Base-by-base conservation (phyloP, 2,888 invertebrate genomes). In the Athripsodes cinereus region DNA sequence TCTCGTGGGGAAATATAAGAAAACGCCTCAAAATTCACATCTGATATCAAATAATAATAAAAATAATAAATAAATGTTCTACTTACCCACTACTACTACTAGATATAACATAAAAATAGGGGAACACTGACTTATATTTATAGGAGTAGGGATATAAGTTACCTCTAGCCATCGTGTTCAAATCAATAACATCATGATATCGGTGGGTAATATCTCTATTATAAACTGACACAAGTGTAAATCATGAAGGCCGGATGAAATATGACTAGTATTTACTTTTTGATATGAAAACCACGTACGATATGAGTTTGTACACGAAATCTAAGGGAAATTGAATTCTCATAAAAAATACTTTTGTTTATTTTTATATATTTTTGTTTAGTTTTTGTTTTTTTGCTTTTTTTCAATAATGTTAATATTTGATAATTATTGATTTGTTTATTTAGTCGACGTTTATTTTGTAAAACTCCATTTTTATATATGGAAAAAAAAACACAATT, bases 21-120 rank as follows among this genome's bases (percentile, higher is more conserved):
- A 56, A 63, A 63, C 59, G 61, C 61, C 63, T 63, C 63, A 63
- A 63, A 61, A 63, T 53, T 64, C 64, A 55, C 57, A 60, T 59
- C 60, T 59, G 61, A 62, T 64, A 62, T 60, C 64, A 60, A 64
- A 64, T 64, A 64, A 64, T 64, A 62, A 60, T 64, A 64, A 64
- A 64, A 64, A 64, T 64, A 62, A 60, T 64, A 64, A 64, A 64
- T 64, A 64, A 62, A 64, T 64, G 53, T 40, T 40, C 40, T n/a
- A 3, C 16, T 8, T 11, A 8, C n/a, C n/a, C n/a, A n/a, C n/a
- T n/a, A 6, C 31, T 31, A 31, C 6, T 8, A 11, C 31, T 31
- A 11, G 31, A 11, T 6, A 11, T 8, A 31, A 16, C 40, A 8
- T 40, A n/a, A n/a, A n/a, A 2, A 3, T 16, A 13, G 40, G 40